Percentiles rank a stretch among this genome's conserved stretches.
Conservation (phyloP, 2,797 vertebrate species). For the Erethizon dorsatum region DNA sequence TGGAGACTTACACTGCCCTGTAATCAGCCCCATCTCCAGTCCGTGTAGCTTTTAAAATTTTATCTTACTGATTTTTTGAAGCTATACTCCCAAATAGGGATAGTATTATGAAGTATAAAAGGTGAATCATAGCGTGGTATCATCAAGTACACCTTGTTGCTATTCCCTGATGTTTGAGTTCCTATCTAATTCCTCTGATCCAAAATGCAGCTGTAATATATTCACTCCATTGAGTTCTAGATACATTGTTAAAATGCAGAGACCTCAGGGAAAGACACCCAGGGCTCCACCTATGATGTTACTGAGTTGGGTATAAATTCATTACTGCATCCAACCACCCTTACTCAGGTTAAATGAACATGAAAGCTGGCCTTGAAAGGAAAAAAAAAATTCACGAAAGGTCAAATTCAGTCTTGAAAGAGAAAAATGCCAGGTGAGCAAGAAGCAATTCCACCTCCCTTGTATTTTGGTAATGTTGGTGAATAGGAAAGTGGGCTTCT, state of each 20-base stretch:
- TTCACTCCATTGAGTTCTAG: neutral
- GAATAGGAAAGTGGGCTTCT: neutral
- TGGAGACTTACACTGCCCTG: neutral
- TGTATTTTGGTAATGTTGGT: neutral
- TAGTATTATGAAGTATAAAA: neutral
- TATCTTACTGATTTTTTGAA: neutral
- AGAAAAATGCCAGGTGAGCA: neutral
- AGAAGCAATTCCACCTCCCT: neutral
- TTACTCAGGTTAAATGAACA: constrained; percentile 21
- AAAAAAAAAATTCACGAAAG: neutral
- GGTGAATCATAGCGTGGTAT: neutral
- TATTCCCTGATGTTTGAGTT: neutral
- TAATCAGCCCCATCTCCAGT: neutral
- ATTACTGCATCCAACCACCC: neutral
- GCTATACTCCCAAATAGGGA: neutral
- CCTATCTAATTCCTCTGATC: neutral
- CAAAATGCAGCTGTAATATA: neutral
- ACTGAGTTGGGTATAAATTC: neutral
- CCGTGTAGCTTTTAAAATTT: neutral
- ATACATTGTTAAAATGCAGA: constrained; percentile 33
- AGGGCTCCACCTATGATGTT: neutral
- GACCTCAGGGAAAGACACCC: neutral
- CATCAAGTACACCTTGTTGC: neutral
- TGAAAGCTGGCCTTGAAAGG: neutral
- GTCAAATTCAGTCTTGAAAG: neutral